Base-by-base conservation (phyloP, 2,888 invertebrate genomes). In the Ochropacha duplaris region DNA sequence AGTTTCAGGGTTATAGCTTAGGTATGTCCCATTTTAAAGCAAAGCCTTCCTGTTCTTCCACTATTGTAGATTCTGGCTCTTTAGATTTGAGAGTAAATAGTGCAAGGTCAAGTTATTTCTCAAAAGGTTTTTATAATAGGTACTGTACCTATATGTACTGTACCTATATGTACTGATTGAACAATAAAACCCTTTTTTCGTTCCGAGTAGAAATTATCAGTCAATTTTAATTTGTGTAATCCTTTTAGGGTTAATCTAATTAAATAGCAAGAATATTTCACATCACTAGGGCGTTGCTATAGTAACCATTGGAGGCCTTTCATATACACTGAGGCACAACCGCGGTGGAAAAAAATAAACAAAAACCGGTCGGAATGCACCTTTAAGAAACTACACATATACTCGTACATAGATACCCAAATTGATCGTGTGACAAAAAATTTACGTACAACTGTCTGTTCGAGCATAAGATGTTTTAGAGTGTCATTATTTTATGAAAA, bases 221-320 rank as follows among this genome's bases (percentile, higher is more conserved):
- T 71, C 65, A 74, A 72, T 77, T 71, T 66, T 71, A 69, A 71
- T 73, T 76, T 65, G 57, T 61, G 56, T 67, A 66, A 74, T 70
- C 64, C 70, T 73, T 73, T 70, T 55, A 52, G 62, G 63, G 52
- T 60, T 72, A 72, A 76, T 74, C 67, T 70, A 67, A 76, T 78
- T 73, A 70, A 65, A 66, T 76, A 68, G 70, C 67, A 70, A 69
- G 58, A 65, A 69, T 31, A 55, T 49, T 55, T 55, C 49, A 52
- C 28, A 49, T 66, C 44, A 58, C 61, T 62, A 72, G 82, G 83
- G 84, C 56, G 84, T 84, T 83, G 63, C 83, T 63, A 81, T 83
- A 66, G 76, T 62, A 73, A 83, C 84, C 65, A 61, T 57, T 70
- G 64, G 65, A 64, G 69, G 64, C 69, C 73, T 70, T 65, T 70